phyloP scores from a whole-genome alignment of 2,797 vertebrate species.

The Halcyon smyrnensis region DNA sequence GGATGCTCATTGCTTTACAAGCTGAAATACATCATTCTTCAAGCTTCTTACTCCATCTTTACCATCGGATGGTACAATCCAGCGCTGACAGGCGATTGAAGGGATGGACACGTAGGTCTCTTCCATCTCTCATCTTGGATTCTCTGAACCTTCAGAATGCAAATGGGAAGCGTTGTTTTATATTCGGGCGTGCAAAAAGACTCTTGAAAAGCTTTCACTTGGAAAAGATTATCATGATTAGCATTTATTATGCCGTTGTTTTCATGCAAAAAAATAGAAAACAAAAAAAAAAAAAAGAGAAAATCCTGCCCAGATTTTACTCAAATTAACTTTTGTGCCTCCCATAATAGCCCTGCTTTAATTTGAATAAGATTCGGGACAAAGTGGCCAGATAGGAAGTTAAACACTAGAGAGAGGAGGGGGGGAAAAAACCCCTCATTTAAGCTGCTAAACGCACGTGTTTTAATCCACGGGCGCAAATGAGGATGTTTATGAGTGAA shows the following conservation, averaged over 20 bases:
- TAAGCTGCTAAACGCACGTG: not conserved
- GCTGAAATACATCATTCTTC: not conserved
- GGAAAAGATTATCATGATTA: conserved; percentile 39
- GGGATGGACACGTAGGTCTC: not conserved
- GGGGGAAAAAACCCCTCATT: not conserved
- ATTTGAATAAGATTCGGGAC: conserved; percentile 26
- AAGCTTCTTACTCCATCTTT: not conserved
- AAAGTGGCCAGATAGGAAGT: conserved; percentile 9
- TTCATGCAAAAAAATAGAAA: conserved; percentile 4
- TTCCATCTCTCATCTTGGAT: not conserved
- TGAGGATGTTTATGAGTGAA: conserved; percentile 41
- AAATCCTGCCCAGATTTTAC: not conserved
- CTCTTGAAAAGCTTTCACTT: conserved; percentile 4
- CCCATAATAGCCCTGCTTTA: conserved; percentile 15
- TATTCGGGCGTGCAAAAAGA: not conserved
- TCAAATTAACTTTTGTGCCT: conserved; percentile 3
- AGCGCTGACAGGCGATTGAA: not conserved
- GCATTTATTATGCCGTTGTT: conserved; percentile 28
- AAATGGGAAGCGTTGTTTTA: not conserved
- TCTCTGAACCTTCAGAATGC: not conserved
- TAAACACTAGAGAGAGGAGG: not conserved
- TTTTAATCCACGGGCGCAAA: not conserved
- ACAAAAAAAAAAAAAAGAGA: not conserved
- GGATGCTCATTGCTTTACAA: not conserved
- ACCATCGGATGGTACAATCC: not conserved